Conservation (phyloP, 1,140 invertebrate species). For the Charaxes varanes region DNA sequence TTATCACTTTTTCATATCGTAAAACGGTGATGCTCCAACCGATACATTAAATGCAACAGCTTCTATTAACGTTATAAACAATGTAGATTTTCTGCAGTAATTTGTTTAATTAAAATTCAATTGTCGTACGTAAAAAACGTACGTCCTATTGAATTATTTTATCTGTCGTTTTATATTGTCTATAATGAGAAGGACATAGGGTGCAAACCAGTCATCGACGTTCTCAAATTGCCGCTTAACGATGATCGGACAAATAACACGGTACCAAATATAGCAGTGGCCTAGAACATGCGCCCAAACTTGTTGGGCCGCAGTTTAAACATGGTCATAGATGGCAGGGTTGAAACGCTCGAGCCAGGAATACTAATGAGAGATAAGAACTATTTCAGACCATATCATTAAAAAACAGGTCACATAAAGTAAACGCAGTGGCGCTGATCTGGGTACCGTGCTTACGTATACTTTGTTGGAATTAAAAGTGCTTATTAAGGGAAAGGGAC, state of each 20-base stretch:
- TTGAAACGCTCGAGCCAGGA: constrained; percentile 34
- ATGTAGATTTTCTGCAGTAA: no score
- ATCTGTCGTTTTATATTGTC: constrained; percentile 7
- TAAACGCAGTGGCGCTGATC: constrained; percentile 51
- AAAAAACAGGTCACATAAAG: constrained; percentile 64
- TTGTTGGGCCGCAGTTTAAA: constrained; percentile 40
- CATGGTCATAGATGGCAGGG: constrained; percentile 42
- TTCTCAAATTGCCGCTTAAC: constrained; percentile 24
- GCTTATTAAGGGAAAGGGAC: constrained; percentile 40
- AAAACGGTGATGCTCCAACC: no score
- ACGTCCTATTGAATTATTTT: background rate
- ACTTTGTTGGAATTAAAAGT: constrained; percentile 61
- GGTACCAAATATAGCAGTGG: constrained; percentile 31
- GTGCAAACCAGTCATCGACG: constrained; percentile 9
- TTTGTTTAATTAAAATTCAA: background rate
- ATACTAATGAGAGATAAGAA: constrained; percentile 59
- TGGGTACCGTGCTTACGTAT: constrained; percentile 34
- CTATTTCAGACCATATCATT: constrained; percentile 64
- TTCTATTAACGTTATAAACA: no score
- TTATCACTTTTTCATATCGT: no score
- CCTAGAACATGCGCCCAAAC: constrained; percentile 45
- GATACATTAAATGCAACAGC: no score
- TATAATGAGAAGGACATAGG: constrained; percentile 9
- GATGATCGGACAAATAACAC: constrained; percentile 27
- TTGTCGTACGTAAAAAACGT: constrained; percentile 1